Conservation (phyloP, 2,113 vertebrate genomes). For the Dicaeum eximium region DNA sequence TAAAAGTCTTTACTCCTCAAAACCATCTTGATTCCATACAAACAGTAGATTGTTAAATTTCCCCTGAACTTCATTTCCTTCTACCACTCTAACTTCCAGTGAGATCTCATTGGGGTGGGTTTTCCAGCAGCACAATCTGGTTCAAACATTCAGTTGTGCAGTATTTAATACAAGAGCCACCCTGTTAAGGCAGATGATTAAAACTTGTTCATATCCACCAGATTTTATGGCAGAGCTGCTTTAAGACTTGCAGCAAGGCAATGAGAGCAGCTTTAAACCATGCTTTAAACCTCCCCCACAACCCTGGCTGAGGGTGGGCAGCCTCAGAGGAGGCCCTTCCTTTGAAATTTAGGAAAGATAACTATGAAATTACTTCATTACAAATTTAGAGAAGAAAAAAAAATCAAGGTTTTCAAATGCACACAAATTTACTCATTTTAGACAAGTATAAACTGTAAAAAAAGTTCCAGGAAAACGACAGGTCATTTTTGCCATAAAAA, state of each 20-base stretch:
- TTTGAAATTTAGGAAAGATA: neutral
- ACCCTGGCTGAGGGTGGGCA: neutral
- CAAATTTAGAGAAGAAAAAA: neutral
- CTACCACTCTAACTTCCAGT: neutral
- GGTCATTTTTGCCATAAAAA: neutral
- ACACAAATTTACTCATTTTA: neutral
- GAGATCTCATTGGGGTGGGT: neutral
- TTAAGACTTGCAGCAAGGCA: neutral
- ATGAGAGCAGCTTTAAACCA: neutral
- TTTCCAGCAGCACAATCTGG: neutral
- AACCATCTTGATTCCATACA: neutral
- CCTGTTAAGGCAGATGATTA: neutral
- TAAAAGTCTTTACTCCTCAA: neutral
- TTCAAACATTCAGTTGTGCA: neutral
- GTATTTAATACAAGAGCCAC: neutral
- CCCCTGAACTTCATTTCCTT: neutral
- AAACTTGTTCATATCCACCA: neutral
- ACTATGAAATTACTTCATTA: neutral
- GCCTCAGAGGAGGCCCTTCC: neutral
- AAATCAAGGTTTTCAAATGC: neutral
- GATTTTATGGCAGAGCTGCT: neutral
- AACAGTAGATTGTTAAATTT: neutral
- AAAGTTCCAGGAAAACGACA: neutral
- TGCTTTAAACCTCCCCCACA: neutral
- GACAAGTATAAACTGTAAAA: neutral